Conservation (phyloP, 2,113 vertebrate species). For the Pongo abelii region DNA sequence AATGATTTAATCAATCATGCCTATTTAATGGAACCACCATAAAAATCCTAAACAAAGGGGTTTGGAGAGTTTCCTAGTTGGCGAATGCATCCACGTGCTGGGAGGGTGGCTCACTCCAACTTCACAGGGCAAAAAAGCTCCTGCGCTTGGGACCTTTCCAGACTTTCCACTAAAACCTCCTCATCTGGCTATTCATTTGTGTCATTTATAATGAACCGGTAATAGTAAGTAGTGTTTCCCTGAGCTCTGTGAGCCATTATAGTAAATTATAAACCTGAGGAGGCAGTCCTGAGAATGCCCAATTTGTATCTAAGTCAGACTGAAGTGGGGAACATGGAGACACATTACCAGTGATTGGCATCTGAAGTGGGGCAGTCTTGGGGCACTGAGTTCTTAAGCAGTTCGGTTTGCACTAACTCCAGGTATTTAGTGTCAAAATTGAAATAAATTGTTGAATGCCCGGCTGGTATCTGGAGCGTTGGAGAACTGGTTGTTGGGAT, state of each 20-base stretch:
- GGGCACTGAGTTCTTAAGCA: background rate
- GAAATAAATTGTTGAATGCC: background rate
- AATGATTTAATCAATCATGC: background rate
- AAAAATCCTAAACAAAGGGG: background rate
- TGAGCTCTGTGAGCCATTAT: background rate
- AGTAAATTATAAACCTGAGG: background rate
- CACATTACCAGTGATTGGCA: background rate
- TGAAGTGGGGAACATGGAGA: background rate
- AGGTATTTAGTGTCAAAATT: background rate
- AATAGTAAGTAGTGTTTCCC: background rate
- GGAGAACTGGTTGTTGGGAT: background rate
- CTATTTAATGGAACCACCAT: background rate
- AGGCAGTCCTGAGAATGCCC: background rate
- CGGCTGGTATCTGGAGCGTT: background rate
- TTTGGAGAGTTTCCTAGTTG: background rate
- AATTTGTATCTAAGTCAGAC: background rate
- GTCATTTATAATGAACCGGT: background rate
- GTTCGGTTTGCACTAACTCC: background rate
- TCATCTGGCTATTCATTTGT: background rate
- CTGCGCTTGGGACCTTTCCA: background rate
- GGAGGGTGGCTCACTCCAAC: background rate
- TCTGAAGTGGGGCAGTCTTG: background rate
- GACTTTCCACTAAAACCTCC: background rate
- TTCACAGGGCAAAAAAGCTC: background rate
- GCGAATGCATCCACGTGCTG: background rate